phyloP scores from a whole-genome alignment of 2,113 vertebrate genomes.

The Herpetotheres cachinnans region DNA sequence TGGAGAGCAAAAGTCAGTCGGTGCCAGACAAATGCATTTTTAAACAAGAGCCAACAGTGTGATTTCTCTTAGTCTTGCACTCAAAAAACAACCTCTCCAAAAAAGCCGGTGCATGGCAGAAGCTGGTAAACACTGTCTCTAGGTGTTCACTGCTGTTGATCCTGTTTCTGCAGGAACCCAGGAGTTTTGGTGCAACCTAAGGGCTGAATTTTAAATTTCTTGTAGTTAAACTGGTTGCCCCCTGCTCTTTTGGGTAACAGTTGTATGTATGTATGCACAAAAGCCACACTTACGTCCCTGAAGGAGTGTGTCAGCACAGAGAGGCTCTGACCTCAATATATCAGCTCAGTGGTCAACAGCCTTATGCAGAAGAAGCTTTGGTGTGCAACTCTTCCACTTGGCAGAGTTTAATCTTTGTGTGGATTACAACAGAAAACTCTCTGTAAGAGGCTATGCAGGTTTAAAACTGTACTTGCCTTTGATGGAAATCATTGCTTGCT shows the following conservation, averaged over 20 bases:
- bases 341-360: not conserved
- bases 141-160: not conserved
- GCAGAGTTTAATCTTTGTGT: not conserved
- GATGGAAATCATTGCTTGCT: not conserved
- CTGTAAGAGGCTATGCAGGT: not conserved
- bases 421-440: not conserved
- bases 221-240: not conserved
- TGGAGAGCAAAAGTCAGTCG: not conserved
- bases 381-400: constrained; percentile 9
- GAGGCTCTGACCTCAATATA: not conserved
- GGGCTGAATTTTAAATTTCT: not conserved
- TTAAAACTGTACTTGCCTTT: not conserved
- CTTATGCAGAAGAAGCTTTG: not conserved
- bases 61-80: not conserved
- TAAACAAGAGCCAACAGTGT: not conserved
- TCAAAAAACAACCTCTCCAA: not conserved
- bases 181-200: not conserved
- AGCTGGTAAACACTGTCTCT: not conserved
- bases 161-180: not conserved
- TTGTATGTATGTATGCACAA: not conserved
- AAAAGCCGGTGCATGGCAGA: not conserved
- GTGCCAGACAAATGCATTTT: not conserved
- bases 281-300: not conserved
- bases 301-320: not conserved
- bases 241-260: not conserved